A percentile compares a stretch with the other conserved stretches of the same genome.
These are phyloP conservation scores for Butorides virescens DNA, from an alignment of 2,113 vertebrate species.

Conservation along the genomic window DNA sequence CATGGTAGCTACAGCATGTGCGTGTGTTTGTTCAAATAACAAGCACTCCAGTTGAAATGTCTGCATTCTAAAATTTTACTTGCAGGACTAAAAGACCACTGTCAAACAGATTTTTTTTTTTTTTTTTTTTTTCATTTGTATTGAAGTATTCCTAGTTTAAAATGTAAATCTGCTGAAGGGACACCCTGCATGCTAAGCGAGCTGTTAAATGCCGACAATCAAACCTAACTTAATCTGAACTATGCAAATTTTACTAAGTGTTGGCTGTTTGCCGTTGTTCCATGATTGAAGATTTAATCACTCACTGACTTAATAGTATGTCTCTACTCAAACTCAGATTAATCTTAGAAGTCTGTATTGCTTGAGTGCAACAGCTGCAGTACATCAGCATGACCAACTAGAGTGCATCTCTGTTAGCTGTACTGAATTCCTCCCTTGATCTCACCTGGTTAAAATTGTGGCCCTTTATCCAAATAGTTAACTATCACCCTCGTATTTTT, in stretches of 20 bases:
- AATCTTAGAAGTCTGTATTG: background rate
- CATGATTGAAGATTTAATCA: conserved; percentile 21
- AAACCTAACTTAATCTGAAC: background rate
- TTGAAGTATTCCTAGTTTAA: background rate
- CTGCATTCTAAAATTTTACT: background rate
- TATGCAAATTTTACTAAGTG: background rate
- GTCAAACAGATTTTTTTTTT: background rate
- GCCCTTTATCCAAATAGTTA: background rate
- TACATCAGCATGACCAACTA: background rate
- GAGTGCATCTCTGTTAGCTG: background rate
- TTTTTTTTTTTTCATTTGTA: background rate
- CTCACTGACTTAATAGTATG: background rate
- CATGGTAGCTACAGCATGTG: background rate
- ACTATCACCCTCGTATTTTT: background rate
- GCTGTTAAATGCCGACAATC: background rate
- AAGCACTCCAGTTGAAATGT: background rate
- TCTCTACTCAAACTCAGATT: background rate
- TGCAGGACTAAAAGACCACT: background rate
- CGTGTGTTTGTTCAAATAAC: background rate
- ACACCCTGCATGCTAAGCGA: background rate
- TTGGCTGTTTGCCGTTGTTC: conserved; percentile 13
- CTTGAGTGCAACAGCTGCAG: background rate
- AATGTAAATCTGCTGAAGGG: background rate
- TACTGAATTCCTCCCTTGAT: background rate
- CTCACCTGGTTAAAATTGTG: background rate